Conservation (phyloP, 2,113 vertebrate species). For the Ptilonorhynchus violaceus region DNA sequence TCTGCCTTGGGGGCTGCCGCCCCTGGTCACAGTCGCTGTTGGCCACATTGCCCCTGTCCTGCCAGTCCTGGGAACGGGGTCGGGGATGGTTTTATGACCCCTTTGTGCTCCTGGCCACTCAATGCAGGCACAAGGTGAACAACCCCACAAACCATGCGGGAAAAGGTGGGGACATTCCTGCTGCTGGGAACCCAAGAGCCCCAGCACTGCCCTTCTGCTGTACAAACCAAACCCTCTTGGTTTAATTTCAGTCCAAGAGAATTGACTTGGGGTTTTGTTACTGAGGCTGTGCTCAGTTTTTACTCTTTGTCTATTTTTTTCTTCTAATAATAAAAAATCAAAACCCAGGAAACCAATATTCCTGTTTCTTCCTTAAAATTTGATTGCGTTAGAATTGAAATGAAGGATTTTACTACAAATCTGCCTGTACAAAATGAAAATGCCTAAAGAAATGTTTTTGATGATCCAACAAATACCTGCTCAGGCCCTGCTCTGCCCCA, state of each 20-base stretch:
- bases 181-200: background rate
- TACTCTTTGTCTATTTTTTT: background rate
- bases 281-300: background rate
- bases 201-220: rapidly evolving
- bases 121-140: rapidly evolving
- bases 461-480: background rate
- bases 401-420: background rate
- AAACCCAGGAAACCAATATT: background rate
- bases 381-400: background rate
- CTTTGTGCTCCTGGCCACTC: background rate
- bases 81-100: rapidly evolving
- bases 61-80: rapidly evolving
- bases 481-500: background rate
- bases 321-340: background rate
- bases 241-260: background rate
- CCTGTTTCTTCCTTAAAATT: background rate
- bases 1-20: background rate
- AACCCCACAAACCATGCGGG: rapidly evolving
- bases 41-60: rapidly evolving
- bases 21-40: background rate
- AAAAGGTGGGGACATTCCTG: background rate
- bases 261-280: background rate
- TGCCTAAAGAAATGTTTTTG: background rate
- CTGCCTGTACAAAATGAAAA: background rate
- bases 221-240: rapidly evolving